Evolutionary conservation across 2,797 vertebrate genomes (phyloP), one percentile per base, ranked within the genome.

Genomic region (Carcharodon carcharias): DNA sequence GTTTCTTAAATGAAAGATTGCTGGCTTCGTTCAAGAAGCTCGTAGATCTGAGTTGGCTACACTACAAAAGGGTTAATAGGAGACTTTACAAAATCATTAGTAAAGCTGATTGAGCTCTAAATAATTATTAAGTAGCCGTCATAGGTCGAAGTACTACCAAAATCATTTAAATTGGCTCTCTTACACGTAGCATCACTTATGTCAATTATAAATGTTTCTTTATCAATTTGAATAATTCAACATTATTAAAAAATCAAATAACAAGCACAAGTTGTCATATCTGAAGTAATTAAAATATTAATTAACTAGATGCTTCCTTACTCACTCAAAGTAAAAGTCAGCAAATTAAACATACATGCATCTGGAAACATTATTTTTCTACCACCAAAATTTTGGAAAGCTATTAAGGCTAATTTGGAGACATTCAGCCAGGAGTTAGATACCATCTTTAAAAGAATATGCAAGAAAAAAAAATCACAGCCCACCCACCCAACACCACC

Each of bases 381-480:
- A 50, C 93, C 40, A 71, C 23, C 93, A 71, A 95, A 95, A 69
- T 21, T 28, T 95, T 95, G 45, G 9, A 69, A 69, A 45, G 40
- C 65, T 50, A 67, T 67, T 95, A 95, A 69, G 93, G 45, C 28
- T 67, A 95, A 95, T 95, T 95, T 95, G 61, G 58, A 67, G 7
- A 65, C 54, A 31, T n/a, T 35, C 91, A 67, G 92, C 40, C 61
- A 67, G 63, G n/a, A 94, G 58, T 40, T 35, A 26, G 63, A 95
- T 95, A 73, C 69, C 69, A 77, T 95, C 69, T 92, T 63, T 92
- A 16, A 92, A 73, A 77, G 69, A 95, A 77, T n/a, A 95, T 73
- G 28, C 31, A 61, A 56, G 28, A 16, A 35, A 23, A 95, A 71
- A n/a, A 23, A 58, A 35, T 95, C 45, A 6, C 58, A 73, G 69